These are phyloP conservation scores for Pygocentrus nattereri DNA, from an alignment of 2,797 vertebrate species.

Conservation along the genomic window DNA sequence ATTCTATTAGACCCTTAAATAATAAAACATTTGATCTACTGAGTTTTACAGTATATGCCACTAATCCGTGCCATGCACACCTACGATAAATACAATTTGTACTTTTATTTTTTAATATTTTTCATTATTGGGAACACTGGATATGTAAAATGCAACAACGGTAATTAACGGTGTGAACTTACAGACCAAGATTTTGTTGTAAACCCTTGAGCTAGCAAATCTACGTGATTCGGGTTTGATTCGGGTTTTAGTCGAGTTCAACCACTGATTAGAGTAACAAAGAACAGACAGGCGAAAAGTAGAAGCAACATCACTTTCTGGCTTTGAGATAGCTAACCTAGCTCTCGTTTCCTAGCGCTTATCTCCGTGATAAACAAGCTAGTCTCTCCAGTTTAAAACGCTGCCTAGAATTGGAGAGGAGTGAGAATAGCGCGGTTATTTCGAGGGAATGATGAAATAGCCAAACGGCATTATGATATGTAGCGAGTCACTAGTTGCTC, in stretches of 20 bases:
- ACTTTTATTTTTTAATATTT: too few species aligned
- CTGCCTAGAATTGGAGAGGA: neutral
- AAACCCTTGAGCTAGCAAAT: neutral
- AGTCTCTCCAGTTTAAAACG: neutral
- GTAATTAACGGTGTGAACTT: neutral
- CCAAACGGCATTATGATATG: neutral
- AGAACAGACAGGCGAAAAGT: neutral
- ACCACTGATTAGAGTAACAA: neutral
- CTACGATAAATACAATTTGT: too few species aligned
- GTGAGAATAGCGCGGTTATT: neutral
- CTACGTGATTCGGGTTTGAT: too few species aligned
- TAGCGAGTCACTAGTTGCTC: neutral
- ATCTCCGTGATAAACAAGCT: constrained; percentile 18
- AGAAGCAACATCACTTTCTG: neutral
- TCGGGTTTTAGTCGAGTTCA: too few species aligned
- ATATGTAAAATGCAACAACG: neutral
- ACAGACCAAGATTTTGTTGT: too few species aligned
- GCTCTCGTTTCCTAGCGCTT: neutral
- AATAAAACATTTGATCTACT: too few species aligned
- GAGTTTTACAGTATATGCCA: too few species aligned
- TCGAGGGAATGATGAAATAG: too few species aligned
- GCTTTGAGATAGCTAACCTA: neutral
- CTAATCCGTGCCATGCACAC: too few species aligned
- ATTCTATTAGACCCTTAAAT: too few species aligned
- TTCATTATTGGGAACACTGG: neutral